Evolutionary conservation across 2,113 vertebrate species (phyloP), one percentile per base, ranked within the genome.

Genomic region (Glaucomys volans): DNA sequence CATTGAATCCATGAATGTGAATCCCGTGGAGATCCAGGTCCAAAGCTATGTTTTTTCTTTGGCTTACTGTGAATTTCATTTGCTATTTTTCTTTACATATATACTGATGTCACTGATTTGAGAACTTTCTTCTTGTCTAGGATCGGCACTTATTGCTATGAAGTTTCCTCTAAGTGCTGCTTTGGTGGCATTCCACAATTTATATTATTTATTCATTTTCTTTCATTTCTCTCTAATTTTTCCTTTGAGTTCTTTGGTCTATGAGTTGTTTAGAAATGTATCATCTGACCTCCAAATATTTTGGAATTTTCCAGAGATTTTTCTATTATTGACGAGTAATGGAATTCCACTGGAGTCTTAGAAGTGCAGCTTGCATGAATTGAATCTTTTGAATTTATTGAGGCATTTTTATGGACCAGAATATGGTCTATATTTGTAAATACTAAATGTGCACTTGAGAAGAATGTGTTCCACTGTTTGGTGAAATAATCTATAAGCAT

Each of bases 201-300:
- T 86, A 91, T 69, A 54, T 80, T 79, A 16, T 90, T 50, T 86
- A 54, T 84, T 71, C 17, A 71, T 30, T 84, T 92, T 67, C 57
- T 77, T 54, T 82, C 37, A 72, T 4, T 47, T 79, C 42, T 74
- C 40, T 74, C 69, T 8, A 42, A 42, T 74, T 57, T 57, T 2
- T 30, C 26, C 22, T 42, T 22, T 52, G 37, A 24, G 24, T 77
- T 75, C 13, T 50, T 75, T 83, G 40, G 32, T 4, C 59, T 74
- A 14, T 85, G 47, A n/a, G 11, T 86, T 75, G 50, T 32, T 84
- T 64, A 83, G 26, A 50, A 64, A 35, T 59, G 22, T 92, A 42
- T 22, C 42, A 44, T 93, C 28, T 52, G 44, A 47, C 5, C 66
- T 91, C 40, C 30, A n/a, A 66, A 66, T 77, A 54, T n/a, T 77